A percentile compares a stretch with the other conserved stretches of the same genome.
These are phyloP conservation scores for Drosophila kokeensis DNA, from an alignment of 2,888 invertebrate genomes.

Conservation along the genomic window DNA sequence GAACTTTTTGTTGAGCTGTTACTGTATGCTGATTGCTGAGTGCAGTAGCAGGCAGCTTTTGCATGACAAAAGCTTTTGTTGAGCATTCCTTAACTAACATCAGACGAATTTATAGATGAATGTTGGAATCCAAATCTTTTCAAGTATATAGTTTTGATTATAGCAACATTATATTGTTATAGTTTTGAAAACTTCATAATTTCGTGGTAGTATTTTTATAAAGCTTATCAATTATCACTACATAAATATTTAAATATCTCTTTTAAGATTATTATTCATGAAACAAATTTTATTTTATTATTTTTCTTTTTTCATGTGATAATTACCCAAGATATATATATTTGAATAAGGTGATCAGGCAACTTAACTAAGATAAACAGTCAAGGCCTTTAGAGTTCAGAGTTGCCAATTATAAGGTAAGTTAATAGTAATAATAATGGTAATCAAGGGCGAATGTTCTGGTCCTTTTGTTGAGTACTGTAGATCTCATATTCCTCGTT, in stretches of 20 bases:
- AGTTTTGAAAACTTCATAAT: background rate
- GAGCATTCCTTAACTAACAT: background rate
- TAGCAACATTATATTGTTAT: background rate
- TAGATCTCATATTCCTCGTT: constrained; percentile 2
- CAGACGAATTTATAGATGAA: background rate
- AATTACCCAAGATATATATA: background rate
- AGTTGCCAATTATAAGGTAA: background rate
- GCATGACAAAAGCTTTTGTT: background rate
- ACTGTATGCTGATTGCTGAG: background rate
- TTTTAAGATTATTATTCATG: background rate
- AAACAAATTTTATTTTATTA: background rate
- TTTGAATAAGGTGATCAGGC: background rate
- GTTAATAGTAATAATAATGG: background rate
- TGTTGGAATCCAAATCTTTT: background rate
- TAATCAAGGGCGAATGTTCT: background rate
- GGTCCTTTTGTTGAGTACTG: background rate
- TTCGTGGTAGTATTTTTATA: background rate
- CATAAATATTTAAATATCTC: background rate
- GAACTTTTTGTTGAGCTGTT: constrained; percentile 4
- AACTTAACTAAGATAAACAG: background rate
- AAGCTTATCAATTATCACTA: background rate
- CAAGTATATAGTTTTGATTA: background rate
- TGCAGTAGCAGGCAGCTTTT: background rate
- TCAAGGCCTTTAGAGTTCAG: background rate
- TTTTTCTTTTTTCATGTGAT: background rate